Evolutionary conservation across 2,888 invertebrate species (phyloP), one percentile per base, ranked within the genome.

Genomic region (Ophion slaviceki): DNA sequence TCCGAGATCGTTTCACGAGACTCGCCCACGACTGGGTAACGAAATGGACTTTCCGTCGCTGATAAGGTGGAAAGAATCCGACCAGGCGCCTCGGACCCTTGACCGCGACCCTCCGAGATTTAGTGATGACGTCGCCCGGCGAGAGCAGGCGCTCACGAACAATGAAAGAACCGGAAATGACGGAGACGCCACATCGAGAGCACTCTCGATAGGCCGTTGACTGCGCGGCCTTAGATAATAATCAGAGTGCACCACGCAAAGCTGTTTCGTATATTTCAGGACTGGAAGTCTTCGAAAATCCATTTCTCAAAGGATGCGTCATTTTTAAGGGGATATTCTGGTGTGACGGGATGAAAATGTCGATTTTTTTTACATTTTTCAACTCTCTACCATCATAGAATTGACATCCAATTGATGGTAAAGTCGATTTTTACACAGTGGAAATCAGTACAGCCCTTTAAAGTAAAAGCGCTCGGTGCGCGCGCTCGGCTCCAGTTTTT

Each of bases 1-100:
- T 80, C 71, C 62, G 77, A 82, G 36, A 24, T 70, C 79, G 86
- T 77, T 72, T 79, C 84, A 57, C 68, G n/a, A 45, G 61, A 80
- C 66, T 71, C 64, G 71, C 67, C 70, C 88, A 59, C 53, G 17
- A 70, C 88, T 87, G 87, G 83, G 81, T 86, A 88, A 86, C 88
- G 84, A 82, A 89, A 88, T 87, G 84, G 86, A 80, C 85, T 71
- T 71, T 82, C 72, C 10, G 36, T 17, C 53, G 88, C 86, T 88
- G 88, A 89, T 83, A 80, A 20, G 14, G 53, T 24, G 20, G 8
- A 32, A 75, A 62, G 4, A 36, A 57, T 66, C 47, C 71, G 20
- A n/a, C 62, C 70, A 75, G 82, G 79, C 82, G 61, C 79, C 82
- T 67, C 40, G 76, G 57, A 70, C 82, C 47, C 53, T 53, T 53